Percentiles rank a stretch among this genome's conserved stretches.
Conservation (phyloP, 2,888 invertebrate species). For the Mesoligia furuncula region DNA sequence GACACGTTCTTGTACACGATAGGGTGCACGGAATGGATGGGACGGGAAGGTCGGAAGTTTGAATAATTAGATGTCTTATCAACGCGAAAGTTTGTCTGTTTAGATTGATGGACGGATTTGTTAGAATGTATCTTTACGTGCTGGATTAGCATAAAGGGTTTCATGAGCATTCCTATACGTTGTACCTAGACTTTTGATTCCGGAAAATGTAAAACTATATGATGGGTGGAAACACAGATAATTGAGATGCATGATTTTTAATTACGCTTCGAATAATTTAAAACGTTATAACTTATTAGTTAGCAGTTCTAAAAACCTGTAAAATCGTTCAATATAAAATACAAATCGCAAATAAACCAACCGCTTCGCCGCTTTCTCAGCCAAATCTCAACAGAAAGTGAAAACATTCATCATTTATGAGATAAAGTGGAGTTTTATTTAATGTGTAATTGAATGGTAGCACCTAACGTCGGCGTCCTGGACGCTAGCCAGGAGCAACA, state of each 20-base stretch:
- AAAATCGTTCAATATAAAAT: not conserved
- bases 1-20: not conserved
- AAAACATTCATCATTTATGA: constrained; percentile 54
- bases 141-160: constrained; percentile 5
- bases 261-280: not conserved
- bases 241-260: not conserved
- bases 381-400: constrained; percentile 43
- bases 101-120: not conserved
- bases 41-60: constrained; percentile 20
- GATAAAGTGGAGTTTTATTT: constrained; percentile 53
- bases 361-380: constrained; percentile 7
- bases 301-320: not conserved
- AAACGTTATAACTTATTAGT: not conserved
- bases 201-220: not conserved
- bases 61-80: constrained; percentile 23
- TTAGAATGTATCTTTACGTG: not conserved
- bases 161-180: constrained; percentile 15
- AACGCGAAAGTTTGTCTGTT: constrained; percentile 31
- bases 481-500: constrained; percentile 73
- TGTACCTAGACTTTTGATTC: not conserved
- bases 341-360: constrained; percentile 17
- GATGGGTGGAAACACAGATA: not conserved
- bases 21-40: constrained; percentile 21
- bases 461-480: constrained; percentile 59
- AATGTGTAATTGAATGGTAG: constrained; percentile 69